Conservation (phyloP, 2,888 invertebrate genomes). For the Acholoe squamosa region DNA sequence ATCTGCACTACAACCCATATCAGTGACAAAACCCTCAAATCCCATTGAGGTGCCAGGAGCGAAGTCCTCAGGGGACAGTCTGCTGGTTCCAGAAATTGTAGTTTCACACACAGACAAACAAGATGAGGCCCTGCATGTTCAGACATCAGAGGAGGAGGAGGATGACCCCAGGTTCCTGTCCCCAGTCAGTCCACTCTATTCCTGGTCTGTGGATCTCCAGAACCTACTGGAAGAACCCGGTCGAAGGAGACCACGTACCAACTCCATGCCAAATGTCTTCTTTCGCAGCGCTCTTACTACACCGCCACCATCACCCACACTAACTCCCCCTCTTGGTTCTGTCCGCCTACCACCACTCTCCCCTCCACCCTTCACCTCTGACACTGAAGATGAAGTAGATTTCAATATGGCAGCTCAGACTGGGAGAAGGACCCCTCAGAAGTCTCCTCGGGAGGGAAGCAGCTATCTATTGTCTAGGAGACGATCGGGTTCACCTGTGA, state of each 20-base stretch:
- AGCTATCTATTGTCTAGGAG: neutral
- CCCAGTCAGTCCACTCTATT: neutral
- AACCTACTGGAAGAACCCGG: neutral
- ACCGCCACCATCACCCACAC: neutral
- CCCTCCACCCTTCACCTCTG: neutral
- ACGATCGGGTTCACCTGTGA: neutral
- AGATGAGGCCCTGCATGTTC: neutral
- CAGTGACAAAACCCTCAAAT: too few species aligned
- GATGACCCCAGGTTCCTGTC: slow-evolving; percentile 25
- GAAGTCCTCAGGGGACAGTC: neutral
- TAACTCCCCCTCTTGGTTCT: neutral
- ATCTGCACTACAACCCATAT: too few species aligned
- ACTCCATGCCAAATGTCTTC: neutral
- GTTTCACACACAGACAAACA: neutral
- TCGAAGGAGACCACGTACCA: neutral
- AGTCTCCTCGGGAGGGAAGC: neutral
- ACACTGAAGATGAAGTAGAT: neutral
- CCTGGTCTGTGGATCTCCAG: neutral
- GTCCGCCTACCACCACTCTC: neutral
- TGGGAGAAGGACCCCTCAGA: neutral
- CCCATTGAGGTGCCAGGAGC: neutral
- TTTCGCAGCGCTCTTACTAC: neutral
- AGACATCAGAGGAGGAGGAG: neutral
- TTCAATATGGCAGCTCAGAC: neutral
- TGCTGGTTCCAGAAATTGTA: neutral